phyloP scores from a whole-genome alignment of 2,797 vertebrate species.

The Galago senegalensis region DNA sequence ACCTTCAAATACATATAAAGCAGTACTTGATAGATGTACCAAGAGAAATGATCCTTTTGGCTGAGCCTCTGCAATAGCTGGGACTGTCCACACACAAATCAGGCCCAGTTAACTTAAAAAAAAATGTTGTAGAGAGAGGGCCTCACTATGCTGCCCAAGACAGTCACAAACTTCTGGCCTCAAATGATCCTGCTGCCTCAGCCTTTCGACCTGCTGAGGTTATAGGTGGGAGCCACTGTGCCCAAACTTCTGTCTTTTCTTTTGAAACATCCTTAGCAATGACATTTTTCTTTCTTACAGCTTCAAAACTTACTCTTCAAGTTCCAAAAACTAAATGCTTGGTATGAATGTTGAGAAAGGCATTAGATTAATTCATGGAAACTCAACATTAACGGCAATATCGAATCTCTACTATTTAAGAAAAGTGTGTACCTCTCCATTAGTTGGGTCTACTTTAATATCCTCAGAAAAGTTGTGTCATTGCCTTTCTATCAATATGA shows the following conservation, averaged over 20 bases:
- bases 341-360: background rate
- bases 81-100: background rate
- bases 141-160: background rate
- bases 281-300: background rate
- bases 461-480: background rate
- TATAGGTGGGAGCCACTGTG: background rate
- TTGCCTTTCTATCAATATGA: constrained; percentile 11
- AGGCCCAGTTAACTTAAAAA: background rate
- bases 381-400: background rate
- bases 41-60: background rate
- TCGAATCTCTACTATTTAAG: background rate
- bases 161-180: background rate
- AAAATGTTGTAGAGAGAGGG: background rate
- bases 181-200: background rate
- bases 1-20: constrained; percentile 13
- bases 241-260: background rate
- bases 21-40: background rate
- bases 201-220: background rate
- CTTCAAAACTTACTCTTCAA: background rate
- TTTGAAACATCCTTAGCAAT: background rate
- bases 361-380: constrained; percentile 1
- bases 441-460: background rate
- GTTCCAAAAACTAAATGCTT: constrained; percentile 31
- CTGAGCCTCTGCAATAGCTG: background rate
- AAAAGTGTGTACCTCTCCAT: background rate